phyloP scores from a whole-genome alignment of 2,888 invertebrate genomes.

The Lissonota sp. region DNA sequence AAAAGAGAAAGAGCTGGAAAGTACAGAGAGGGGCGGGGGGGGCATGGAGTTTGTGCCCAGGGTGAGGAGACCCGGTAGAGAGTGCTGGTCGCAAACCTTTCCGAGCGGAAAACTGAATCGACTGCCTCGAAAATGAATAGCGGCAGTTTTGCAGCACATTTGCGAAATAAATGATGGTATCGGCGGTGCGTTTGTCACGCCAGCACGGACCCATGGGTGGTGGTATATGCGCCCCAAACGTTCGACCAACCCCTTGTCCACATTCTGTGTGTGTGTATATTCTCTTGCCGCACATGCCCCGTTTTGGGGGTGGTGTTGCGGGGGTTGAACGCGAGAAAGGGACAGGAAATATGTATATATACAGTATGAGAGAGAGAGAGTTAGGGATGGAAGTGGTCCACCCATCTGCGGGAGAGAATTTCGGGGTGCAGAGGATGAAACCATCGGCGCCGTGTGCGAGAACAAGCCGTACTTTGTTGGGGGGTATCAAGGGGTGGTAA shows the following conservation, averaged over 20 bases:
- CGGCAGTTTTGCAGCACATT: conserved; percentile 84
- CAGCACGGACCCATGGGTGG: conserved; percentile 51
- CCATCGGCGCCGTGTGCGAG: conserved; percentile 66
- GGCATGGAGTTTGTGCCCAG: not conserved
- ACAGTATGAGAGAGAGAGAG: conserved; percentile 51
- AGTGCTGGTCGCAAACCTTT: conserved; percentile 69
- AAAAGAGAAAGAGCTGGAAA: conserved; percentile 29
- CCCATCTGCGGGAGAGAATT: conserved; percentile 40
- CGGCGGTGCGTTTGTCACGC: conserved; percentile 83
- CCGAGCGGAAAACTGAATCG: conserved; percentile 82
- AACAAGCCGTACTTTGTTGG: conserved; percentile 62
- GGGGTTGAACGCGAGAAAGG: conserved; percentile 40
- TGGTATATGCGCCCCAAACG: no score
- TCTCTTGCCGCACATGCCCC: conserved; percentile 50
- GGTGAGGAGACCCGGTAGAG: not conserved
- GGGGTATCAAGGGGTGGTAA: conserved; percentile 31
- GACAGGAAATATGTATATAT: conserved; percentile 30
- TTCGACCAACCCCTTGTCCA: conserved; percentile 53
- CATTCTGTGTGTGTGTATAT: conserved; percentile 38
- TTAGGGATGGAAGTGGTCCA: conserved; percentile 57
- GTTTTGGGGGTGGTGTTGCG: conserved; percentile 37
- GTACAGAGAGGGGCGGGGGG: conserved; percentile 22
- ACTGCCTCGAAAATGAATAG: conserved; percentile 83
- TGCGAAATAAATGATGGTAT: conserved; percentile 84
- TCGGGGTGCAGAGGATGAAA: conserved; percentile 44